These are phyloP conservation scores for Urocyon cinereoargenteus DNA, from an alignment of 2,797 vertebrate genomes.

Conservation along the genomic window DNA sequence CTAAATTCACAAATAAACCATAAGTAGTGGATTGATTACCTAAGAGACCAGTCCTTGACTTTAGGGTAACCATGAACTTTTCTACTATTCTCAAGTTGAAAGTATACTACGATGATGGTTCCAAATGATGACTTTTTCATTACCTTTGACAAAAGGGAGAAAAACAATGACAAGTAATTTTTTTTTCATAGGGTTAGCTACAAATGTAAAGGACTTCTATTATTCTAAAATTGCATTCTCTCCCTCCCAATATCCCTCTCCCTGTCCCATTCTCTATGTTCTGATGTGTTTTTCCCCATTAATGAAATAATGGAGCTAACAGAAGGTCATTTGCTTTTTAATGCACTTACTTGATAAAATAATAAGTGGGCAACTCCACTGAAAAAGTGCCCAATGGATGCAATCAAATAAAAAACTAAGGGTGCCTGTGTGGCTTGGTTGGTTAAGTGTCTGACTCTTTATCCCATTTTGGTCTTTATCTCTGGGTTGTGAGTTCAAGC, in stretches of 20 bases:
- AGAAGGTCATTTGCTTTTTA: neutral
- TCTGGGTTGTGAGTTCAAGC: neutral
- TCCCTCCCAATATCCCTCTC: neutral
- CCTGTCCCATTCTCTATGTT: neutral
- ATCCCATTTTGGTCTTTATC: neutral
- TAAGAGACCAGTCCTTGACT: neutral
- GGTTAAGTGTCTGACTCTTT: neutral
- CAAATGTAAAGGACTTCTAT: neutral
- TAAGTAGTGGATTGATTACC: neutral
- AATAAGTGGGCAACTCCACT: neutral
- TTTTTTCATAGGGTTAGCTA: neutral
- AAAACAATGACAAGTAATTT: neutral
- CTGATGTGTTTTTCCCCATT: neutral
- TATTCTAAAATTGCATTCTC: neutral
- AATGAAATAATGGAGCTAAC: neutral
- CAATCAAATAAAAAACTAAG: neutral
- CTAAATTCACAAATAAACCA: neutral
- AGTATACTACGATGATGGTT: neutral
- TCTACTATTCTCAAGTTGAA: neutral
- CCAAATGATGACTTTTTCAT: neutral
- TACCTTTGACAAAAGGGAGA: neutral
- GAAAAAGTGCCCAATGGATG: neutral
- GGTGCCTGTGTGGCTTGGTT: neutral
- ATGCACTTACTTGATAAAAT: neutral
- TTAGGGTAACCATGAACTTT: neutral